Evolutionary conservation across 37 sponge, comb jelly and placozoan species (phyloP).

Genomic region (Beroe ovata): DNA sequence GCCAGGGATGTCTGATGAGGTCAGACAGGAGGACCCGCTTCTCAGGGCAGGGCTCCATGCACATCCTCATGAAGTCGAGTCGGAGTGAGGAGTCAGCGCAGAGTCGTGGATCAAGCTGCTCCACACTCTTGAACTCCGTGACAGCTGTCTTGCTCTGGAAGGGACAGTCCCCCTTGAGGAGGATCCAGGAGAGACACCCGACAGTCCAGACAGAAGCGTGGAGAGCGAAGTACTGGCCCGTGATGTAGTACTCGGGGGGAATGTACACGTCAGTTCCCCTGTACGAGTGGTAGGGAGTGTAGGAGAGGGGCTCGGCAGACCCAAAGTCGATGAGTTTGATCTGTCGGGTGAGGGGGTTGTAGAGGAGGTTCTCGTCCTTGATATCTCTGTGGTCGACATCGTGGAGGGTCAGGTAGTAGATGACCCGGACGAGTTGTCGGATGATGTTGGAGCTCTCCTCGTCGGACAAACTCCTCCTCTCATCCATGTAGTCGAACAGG

Average conservation of each 20-base stretch:
- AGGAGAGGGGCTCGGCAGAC: neutral
- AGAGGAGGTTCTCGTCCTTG: conserved; percentile 65
- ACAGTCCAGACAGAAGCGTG: conserved; percentile 51
- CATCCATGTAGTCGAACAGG: conserved; percentile 31
- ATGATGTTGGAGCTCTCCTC: neutral
- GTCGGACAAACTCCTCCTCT: neutral
- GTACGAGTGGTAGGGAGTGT: neutral
- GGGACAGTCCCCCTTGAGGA: conserved; percentile 41
- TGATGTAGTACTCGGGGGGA: conserved; percentile 41
- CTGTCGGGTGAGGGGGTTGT: conserved; percentile 41
- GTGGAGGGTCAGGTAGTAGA: neutral
- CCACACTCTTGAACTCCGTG: neutral
- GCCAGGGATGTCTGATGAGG: conserved; percentile 54
- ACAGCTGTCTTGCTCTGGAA: conserved; percentile 15
- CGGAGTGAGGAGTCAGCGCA: neutral
- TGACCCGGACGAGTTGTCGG: conserved; percentile 6
- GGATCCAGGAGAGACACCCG: conserved; percentile 26
- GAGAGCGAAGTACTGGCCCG: neutral
- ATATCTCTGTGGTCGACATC: conserved; percentile 37
- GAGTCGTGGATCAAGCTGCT: neutral
- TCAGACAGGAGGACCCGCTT: conserved; percentile 25
- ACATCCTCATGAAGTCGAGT: conserved; percentile 30
- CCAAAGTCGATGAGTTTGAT: conserved; percentile 66
- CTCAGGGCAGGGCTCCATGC: conserved; percentile 19
- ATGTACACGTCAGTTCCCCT: conserved; percentile 64